Evolutionary conservation across 2,888 invertebrate genomes (phyloP).

Genomic region (Nipponacmea schrenckii): DNA sequence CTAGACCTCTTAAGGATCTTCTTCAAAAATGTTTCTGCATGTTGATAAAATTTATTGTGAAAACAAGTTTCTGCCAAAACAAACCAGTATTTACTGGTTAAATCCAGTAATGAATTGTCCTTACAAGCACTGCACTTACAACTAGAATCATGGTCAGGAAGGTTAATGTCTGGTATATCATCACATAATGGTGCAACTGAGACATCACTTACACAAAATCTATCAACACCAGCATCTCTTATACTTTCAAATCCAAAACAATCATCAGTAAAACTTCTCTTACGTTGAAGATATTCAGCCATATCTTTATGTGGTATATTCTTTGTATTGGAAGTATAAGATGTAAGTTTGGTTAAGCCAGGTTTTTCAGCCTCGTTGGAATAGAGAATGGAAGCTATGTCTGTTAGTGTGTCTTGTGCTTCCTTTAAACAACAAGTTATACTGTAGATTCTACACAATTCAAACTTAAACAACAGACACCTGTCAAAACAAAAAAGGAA

Average conservation of each 20-base stretch:
- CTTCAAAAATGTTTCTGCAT: neutral
- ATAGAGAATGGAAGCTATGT: slow-evolving; percentile 9
- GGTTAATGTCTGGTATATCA: neutral
- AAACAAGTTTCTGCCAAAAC: neutral
- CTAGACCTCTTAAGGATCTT: neutral
- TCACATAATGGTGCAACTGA: neutral
- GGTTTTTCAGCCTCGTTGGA: neutral
- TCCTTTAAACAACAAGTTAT: slow-evolving; percentile 25
- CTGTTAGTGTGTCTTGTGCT: slow-evolving; percentile 5
- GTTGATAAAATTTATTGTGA: neutral
- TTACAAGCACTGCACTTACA: neutral
- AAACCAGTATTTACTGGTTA: neutral
- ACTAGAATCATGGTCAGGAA: neutral
- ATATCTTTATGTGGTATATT: neutral
- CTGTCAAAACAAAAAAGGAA: slow-evolving; percentile 29
- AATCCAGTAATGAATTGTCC: neutral
- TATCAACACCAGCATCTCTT: slow-evolving; percentile 10
- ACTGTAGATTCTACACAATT: slow-evolving; percentile 33
- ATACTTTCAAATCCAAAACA: slow-evolving; percentile 32
- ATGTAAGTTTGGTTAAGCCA: neutral
- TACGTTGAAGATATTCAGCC: neutral
- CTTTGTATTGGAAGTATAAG: neutral
- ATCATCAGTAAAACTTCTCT: slow-evolving; percentile 10
- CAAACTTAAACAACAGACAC: slow-evolving; percentile 42
- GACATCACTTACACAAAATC: neutral